Evolutionary conservation across 2,797 vertebrate species (phyloP).

Genomic region (Sarcoramphus papa): DNA sequence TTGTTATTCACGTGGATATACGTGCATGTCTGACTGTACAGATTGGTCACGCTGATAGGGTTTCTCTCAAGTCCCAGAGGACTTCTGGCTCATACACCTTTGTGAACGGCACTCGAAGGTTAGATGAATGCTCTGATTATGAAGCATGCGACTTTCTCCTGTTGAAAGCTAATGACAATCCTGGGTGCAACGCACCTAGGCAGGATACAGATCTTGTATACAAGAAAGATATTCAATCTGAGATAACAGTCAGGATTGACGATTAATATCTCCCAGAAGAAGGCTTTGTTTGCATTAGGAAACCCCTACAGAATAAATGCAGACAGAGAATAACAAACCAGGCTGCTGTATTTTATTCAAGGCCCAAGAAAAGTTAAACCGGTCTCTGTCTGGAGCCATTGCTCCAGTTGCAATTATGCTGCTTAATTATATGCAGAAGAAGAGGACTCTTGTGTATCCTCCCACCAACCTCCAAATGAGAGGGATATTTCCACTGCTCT

Average conservation of each 20-base stretch:
- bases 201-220: not conserved
- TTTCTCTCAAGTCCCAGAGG: constrained; percentile 17
- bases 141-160: not conserved
- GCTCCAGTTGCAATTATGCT: not conserved
- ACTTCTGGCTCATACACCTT: not conserved
- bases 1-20: not conserved
- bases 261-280: not conserved
- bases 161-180: constrained; percentile 20
- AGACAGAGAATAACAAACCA: not conserved
- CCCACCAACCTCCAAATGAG: not conserved
- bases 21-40: not conserved
- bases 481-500: not conserved
- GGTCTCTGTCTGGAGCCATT: not conserved
- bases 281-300: not conserved
- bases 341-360: not conserved
- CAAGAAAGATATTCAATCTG: not conserved
- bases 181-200: not conserved
- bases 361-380: not conserved
- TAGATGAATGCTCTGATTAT: constrained; percentile 18
- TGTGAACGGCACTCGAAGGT: not conserved
- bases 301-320: constrained; percentile 4
- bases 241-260: not conserved
- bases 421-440: not conserved
- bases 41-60: not conserved
- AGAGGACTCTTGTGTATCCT: not conserved